Conservation (phyloP, 2,113 vertebrate species). For the Protobothrops mucrosquamatus region DNA sequence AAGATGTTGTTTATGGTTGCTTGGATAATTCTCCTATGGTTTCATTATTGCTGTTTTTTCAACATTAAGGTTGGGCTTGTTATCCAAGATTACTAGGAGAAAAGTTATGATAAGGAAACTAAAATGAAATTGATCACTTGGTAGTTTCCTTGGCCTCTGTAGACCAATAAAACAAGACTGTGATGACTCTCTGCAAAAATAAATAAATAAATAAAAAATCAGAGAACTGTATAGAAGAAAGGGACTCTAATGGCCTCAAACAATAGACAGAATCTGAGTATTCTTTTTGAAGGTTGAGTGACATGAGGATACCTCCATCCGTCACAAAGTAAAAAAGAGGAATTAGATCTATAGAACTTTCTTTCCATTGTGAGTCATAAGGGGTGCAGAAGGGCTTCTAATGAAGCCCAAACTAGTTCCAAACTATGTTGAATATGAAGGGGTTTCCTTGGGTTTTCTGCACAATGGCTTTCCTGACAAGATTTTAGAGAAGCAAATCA, state of each 20-base stretch:
- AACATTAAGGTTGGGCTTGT: background rate
- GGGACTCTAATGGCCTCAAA: background rate
- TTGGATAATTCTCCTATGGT: background rate
- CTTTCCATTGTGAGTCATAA: background rate
- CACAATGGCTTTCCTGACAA: background rate
- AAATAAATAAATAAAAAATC: too few relatives aligned
- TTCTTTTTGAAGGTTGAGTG: background rate
- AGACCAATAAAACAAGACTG: background rate
- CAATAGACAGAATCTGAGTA: background rate
- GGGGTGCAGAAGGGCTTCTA: background rate
- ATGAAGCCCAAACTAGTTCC: too few relatives aligned
- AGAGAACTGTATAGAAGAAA: background rate
- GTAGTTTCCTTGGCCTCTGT: background rate
- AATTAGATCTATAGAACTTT: background rate
- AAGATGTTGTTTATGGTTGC: background rate
- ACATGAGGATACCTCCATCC: background rate
- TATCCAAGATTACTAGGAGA: background rate
- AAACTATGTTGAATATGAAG: background rate
- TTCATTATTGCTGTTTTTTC: background rate
- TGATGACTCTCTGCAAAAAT: background rate
- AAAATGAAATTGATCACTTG: background rate
- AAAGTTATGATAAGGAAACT: background rate
- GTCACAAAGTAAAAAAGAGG: background rate
- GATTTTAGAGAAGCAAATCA: background rate
- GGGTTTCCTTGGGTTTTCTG: background rate